A percentile compares a stretch with the other conserved stretches of the same genome.
phyloP scores from a whole-genome alignment of 2,888 invertebrate species.

The Urechis unicinctus region DNA sequence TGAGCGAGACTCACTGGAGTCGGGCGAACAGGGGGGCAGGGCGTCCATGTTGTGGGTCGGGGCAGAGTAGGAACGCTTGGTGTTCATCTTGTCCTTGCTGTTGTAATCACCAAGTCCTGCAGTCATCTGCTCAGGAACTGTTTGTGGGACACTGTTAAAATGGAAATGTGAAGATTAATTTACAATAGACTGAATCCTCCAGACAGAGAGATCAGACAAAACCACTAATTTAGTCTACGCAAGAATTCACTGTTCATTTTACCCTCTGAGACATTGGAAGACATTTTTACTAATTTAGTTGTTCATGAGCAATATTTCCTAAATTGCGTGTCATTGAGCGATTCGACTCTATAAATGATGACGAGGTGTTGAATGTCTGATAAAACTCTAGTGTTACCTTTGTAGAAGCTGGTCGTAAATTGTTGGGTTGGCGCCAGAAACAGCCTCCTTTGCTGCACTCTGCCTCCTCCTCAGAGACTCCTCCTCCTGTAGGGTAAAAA shows the following conservation, averaged over 20 bases:
- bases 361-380: not conserved
- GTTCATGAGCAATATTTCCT: too few species aligned
- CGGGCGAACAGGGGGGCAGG: conserved; percentile 23
- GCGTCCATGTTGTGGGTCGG: conserved; percentile 24
- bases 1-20: conserved; percentile 30
- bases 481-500: conserved; percentile 44
- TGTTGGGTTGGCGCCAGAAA: conserved; percentile 36
- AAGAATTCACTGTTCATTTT: too few species aligned
- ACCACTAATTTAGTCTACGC: too few species aligned
- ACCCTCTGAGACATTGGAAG: too few species aligned
- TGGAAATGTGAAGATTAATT: conserved; percentile 16
- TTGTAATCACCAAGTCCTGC: conserved; percentile 23
- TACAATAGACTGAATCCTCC: too few species aligned
- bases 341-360: too few species aligned
- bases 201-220: too few species aligned
- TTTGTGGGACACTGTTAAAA: conserved; percentile 31
- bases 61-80: conserved; percentile 28
- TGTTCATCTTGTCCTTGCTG: conserved; percentile 12
- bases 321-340: too few species aligned
- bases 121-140: conserved; percentile 35
- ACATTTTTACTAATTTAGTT: too few species aligned
- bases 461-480: conserved; percentile 39
- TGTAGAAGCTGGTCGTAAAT: conserved; percentile 36
- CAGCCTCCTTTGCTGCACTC: conserved; percentile 43
- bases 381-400: too few species aligned